These are phyloP conservation scores for Larimichthys polyactis DNA, from an alignment of 2,113 vertebrate species.

Conservation along the genomic window DNA sequence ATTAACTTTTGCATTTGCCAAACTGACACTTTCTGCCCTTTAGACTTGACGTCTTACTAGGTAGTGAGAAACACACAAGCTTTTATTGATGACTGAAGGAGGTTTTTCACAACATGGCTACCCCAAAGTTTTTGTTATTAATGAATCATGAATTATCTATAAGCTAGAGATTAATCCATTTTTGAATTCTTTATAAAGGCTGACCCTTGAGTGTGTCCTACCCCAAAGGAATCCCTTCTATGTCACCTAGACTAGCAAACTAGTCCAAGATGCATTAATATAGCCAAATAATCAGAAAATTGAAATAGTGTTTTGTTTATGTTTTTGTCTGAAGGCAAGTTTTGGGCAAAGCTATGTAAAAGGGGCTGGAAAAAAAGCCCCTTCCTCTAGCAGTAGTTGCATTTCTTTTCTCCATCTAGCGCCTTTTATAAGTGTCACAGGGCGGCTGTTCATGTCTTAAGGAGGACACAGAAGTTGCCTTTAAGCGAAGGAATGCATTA, in stretches of 20 bases:
- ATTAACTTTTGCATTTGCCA: background rate
- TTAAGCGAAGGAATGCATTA: conserved; percentile 60
- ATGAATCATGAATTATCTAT: background rate
- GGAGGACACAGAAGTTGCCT: conserved; percentile 40
- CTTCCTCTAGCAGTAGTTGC: background rate
- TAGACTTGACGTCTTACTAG: background rate
- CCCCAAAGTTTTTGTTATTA: background rate
- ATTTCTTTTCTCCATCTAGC: conserved; percentile 1
- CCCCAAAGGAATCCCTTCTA: background rate
- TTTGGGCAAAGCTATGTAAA: conserved; percentile 15
- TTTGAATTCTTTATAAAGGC: background rate
- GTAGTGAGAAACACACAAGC: background rate
- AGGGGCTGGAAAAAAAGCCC: background rate
- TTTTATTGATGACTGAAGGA: background rate
- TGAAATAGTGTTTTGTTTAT: too few relatives aligned
- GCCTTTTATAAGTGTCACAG: conserved; percentile 17
- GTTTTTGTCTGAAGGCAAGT: conserved; percentile 1
- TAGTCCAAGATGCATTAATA: background rate
- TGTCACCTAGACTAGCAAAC: background rate
- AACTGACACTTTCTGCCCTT: background rate
- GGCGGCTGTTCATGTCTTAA: conserved; percentile 22
- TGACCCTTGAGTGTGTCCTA: background rate
- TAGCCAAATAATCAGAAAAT: background rate
- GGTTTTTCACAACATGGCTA: background rate
- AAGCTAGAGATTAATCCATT: background rate